Conservation (phyloP, 2,113 vertebrate genomes). For the Aegotheles bennettii region DNA sequence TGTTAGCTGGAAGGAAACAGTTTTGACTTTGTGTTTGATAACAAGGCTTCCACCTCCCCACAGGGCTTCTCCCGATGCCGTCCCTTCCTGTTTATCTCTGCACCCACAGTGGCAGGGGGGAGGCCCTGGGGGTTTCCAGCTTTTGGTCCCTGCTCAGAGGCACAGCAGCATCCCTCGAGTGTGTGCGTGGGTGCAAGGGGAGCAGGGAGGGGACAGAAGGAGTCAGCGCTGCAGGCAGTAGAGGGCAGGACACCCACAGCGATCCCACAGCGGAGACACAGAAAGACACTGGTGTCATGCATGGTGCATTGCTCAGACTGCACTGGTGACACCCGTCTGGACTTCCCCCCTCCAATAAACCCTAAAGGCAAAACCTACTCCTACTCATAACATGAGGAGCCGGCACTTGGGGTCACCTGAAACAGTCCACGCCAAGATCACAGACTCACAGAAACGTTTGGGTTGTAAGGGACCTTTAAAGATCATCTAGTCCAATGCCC, state of each 20-base stretch:
- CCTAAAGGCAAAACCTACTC: background rate
- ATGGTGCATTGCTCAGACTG: background rate
- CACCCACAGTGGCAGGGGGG: background rate
- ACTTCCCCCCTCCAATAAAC: background rate
- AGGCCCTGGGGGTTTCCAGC: background rate
- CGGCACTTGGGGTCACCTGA: background rate
- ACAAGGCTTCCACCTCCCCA: background rate
- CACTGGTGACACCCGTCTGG: rapidly evolving
- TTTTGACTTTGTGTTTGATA: background rate
- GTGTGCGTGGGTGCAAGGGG: rapidly evolving
- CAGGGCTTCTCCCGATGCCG: background rate
- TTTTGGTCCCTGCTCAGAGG: background rate
- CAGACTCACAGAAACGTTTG: background rate
- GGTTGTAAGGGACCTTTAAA: background rate
- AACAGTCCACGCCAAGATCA: background rate
- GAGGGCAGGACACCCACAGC: background rate
- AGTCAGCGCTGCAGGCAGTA: background rate
- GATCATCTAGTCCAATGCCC: background rate
- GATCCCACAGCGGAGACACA: rapidly evolving
- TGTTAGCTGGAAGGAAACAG: background rate
- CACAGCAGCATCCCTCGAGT: too few species aligned
- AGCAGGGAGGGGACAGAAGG: rapidly evolving
- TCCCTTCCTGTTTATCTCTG: background rate
- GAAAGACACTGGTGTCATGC: background rate
- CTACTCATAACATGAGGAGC: background rate